Percentiles rank a stretch among this genome's conserved stretches.
Conservation (phyloP, 1,140 invertebrate genomes). For the fruit fly (Drosophila melanogaster) region DNA sequence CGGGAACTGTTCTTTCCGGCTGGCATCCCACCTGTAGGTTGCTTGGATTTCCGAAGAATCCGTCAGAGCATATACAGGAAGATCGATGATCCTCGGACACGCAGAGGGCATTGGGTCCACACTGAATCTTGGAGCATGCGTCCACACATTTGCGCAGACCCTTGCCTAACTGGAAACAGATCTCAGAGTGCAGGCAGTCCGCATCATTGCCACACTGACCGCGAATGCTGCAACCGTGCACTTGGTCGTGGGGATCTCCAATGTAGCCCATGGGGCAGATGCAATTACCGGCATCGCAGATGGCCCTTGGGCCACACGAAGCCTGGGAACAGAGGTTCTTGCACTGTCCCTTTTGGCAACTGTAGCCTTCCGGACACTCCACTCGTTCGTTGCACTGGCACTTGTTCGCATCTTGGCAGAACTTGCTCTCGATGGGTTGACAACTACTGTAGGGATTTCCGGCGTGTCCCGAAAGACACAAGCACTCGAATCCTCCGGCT, state of each 20-base stretch:
- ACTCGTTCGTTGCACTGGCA: conserved; percentile 89
- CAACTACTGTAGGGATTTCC: conserved; percentile 95
- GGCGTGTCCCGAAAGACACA: conserved; percentile 91
- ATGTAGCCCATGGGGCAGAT: conserved; percentile 91
- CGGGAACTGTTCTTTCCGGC: conserved; percentile 86
- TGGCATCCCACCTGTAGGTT: conserved; percentile 91
- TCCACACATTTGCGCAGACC: conserved; percentile 92
- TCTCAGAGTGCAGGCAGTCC: conserved; percentile 92
- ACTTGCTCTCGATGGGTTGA: conserved; percentile 87
- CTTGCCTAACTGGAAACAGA: conserved; percentile 93
- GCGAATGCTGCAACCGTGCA: conserved; percentile 88
- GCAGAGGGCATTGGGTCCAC: conserved; percentile 95
- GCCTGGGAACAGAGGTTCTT: conserved; percentile 90
- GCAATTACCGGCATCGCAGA: conserved; percentile 92
- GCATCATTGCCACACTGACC: conserved; percentile 91
- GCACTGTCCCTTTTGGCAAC: conserved; percentile 89
- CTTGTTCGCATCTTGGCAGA: conserved; percentile 88
- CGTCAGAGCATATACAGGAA: conserved; percentile 93
- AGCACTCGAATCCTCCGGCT: conserved; percentile 93
- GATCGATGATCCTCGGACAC: conserved; percentile 92
- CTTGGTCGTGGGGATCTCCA: conserved; percentile 91
- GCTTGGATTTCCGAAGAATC: conserved; percentile 91
- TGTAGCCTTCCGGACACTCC: conserved; percentile 90
- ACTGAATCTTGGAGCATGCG: conserved; percentile 93
- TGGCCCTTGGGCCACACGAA: conserved; percentile 92